These are phyloP conservation scores for Cotesia glomerata DNA, from an alignment of 1,140 invertebrate genomes.

Conservation along the genomic window DNA sequence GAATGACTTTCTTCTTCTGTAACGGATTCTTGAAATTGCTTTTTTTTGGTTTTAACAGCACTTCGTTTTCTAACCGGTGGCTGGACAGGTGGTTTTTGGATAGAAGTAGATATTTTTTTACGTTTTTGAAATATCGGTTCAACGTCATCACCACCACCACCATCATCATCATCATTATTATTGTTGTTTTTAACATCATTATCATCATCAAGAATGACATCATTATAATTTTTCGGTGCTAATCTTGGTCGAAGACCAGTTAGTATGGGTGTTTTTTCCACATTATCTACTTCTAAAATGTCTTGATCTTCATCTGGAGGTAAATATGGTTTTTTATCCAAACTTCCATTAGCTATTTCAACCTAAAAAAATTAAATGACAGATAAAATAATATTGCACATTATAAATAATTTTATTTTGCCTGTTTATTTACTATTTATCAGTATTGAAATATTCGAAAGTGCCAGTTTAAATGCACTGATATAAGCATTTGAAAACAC, in stretches of 20 bases:
- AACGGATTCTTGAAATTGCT: background rate
- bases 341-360: conserved; percentile 9
- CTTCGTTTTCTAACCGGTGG: background rate
- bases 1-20: background rate
- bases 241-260: background rate
- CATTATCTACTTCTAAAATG: background rate
- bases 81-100: background rate
- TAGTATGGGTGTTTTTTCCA: background rate
- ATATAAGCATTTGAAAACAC: background rate
- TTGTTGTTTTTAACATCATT: background rate
- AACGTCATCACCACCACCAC: background rate
- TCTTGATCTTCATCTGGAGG: background rate
- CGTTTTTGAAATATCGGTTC: background rate
- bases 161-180: background rate
- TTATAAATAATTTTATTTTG: too few species aligned
- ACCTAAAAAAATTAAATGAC: conserved; percentile 6
- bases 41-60: background rate
- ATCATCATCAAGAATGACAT: background rate
- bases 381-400: background rate
- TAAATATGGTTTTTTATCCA: conserved; percentile 8
- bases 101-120: background rate
- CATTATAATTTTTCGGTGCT: background rate
- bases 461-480: too few species aligned
- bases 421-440: too few species aligned
- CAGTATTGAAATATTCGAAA: too few species aligned